Conservation (phyloP, 2,888 invertebrate species). For the Macrostomum cliftonense region DNA sequence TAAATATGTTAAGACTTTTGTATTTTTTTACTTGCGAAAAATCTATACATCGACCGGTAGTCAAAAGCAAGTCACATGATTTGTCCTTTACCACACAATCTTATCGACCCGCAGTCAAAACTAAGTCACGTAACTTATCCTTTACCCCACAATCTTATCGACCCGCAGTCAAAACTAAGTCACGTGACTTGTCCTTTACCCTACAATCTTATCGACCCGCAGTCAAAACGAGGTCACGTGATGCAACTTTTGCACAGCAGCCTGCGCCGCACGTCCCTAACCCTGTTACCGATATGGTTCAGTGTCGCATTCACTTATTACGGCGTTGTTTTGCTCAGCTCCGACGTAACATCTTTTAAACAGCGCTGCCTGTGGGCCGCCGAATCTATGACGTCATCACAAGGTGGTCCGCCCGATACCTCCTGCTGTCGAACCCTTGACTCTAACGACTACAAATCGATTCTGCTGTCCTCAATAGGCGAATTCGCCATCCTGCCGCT, state of each 20-base stretch:
- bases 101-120: too few relatives aligned
- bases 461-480: conserved; percentile 24
- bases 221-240: conserved; percentile 10
- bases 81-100: too few relatives aligned
- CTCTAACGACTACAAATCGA: not conserved
- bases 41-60: too few relatives aligned
- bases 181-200: too few relatives aligned
- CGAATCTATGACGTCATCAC: too few relatives aligned
- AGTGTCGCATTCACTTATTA: conserved; percentile 31
- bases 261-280: conserved; percentile 25
- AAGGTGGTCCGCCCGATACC: too few relatives aligned
- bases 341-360: conserved; percentile 14
- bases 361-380: not conserved
- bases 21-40: too few relatives aligned
- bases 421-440: not conserved
- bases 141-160: too few relatives aligned
- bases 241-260: conserved; percentile 21
- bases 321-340: conserved; percentile 31
- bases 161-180: too few relatives aligned
- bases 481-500: conserved; percentile 26
- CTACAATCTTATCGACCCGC: not conserved
- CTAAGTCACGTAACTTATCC: too few relatives aligned
- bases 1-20: too few relatives aligned
- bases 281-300: conserved; percentile 31
- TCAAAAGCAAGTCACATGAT: too few relatives aligned